Evolutionary conservation across 1,140 invertebrate species (phyloP), one percentile per base, ranked within the genome.

Genomic region (Halictus rubicundus): DNA sequence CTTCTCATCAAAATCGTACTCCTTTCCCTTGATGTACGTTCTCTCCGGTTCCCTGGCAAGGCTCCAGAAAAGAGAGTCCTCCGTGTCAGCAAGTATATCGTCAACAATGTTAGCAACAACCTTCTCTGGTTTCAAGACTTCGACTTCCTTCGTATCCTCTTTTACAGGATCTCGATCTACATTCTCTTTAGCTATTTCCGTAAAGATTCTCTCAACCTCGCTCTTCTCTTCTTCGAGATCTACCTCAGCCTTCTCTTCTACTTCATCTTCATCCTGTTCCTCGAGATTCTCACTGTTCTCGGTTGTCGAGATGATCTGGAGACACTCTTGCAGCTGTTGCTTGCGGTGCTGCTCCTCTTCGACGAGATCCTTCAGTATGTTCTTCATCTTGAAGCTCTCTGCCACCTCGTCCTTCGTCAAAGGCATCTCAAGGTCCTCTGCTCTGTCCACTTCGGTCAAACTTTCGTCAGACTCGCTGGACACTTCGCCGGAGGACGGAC

Each of bases 1-100:
- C 63, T 91, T 90, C 23, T 88, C 82, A 57, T 90, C 89, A 19
- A 80, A 87, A 46, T 90, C 83, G 60, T 91, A 91, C 6, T 87
- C 63, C 70, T 91, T 91, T 9, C 87, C 89, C 37, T 85, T 80
- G 27, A 91, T 83, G 12, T 80, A 86, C 21, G 39, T 74, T 23
- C 32, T 74, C 46, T 86, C 64, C 0, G 64, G n/a, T 66, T 79
- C 63, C 23, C 71, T 80, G 2, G 12, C 27, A 2, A 76, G 42
- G 7, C 72, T 19, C 23, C 54, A 68, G 3, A 74, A 82, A 0
- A 70, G 57, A 5, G 64, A 77, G 21, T 84, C 82, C 2, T 84
- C 82, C 0, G 54, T 73, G 37, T 86, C 69, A 2, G 23, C 27
- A 5, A 78, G 27, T 7, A 78, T 72, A 21, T 72, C 70, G 0